Base-by-base conservation (phyloP, 2,888 invertebrate species). In the Agrotis ipsilon region DNA sequence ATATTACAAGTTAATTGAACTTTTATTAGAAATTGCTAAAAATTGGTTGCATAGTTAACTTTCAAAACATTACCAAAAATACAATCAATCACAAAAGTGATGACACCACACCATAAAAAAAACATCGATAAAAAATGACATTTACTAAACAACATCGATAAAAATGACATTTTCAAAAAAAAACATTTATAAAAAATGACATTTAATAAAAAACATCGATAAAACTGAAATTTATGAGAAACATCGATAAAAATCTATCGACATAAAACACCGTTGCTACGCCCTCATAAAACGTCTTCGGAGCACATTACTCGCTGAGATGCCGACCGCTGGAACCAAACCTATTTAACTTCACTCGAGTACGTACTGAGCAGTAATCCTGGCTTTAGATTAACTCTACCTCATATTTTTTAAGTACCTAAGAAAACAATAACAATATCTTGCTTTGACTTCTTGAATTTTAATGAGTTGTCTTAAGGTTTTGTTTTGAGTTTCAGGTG, bases 261-360 rank as follows among this genome's bases (percentile, higher is more conserved):
- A 80, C 60, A 81, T 71, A 27, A 61, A 67, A 13, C 58, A 55
- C 43, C 19, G 43, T 39, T 11, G 39, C 9, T 59, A 19, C 62
- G 24, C 72, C 72, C 81, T 85, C 82, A 70, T 78, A 69, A 84
- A 83, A 81, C 75, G 63, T 84, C 75, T 79, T 76, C 72, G 49
- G 24, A 80, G 86, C 78, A 87, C 87, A 89, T 90, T 88, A 88
- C 86, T 84, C 83, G 80, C 68, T 70, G 80, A 80, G 86, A 86
- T 86, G 87, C 83, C 86, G 86, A 86, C 86, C 89, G 90, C 85
- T 87, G 89, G 85, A 90, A 90, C 91, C 91, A 91, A 91, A 91
- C 90, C 90, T 91, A 91, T 91, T 91, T 91, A 91, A 90, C 87
- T 90, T 87, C 85, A 87, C 87, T 89, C 81, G 83, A 89, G 87